Evolutionary conservation across 2,797 vertebrate species (phyloP).

Genomic region (Poecile montanus): DNA sequence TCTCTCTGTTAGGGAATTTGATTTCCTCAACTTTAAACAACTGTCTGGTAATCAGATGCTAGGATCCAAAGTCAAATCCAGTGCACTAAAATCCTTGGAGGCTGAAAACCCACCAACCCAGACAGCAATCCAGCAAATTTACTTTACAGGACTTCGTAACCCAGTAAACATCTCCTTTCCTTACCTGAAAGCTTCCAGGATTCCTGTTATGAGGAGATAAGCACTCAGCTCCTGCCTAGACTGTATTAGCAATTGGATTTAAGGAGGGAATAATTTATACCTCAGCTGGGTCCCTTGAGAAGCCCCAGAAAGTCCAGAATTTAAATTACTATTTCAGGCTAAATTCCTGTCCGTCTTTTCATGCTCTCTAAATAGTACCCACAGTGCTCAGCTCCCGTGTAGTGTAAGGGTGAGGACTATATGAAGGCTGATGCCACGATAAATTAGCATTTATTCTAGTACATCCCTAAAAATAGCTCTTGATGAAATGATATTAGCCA

Average conservation of each 20-base stretch:
- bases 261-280: conserved; percentile 16
- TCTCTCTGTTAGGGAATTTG: neutral
- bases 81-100: neutral
- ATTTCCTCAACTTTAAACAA: neutral
- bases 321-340: conserved; percentile 3
- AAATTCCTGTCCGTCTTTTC: neutral
- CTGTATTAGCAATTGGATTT: conserved; percentile 24
- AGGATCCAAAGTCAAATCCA: neutral
- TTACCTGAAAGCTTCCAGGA: conserved; percentile 33
- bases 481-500: neutral
- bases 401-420: neutral
- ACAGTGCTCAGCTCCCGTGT: neutral
- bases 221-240: neutral
- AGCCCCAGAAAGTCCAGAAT: neutral
- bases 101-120: neutral
- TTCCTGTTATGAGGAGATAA: conserved; percentile 43
- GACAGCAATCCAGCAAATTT: neutral
- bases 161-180: neutral
- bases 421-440: neutral
- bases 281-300: neutral
- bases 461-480: neutral
- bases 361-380: neutral
- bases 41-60: neutral
- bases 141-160: neutral
- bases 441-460: neutral